phyloP scores from a whole-genome alignment of 2,113 vertebrate species.

The Planiliza haematocheilus region DNA sequence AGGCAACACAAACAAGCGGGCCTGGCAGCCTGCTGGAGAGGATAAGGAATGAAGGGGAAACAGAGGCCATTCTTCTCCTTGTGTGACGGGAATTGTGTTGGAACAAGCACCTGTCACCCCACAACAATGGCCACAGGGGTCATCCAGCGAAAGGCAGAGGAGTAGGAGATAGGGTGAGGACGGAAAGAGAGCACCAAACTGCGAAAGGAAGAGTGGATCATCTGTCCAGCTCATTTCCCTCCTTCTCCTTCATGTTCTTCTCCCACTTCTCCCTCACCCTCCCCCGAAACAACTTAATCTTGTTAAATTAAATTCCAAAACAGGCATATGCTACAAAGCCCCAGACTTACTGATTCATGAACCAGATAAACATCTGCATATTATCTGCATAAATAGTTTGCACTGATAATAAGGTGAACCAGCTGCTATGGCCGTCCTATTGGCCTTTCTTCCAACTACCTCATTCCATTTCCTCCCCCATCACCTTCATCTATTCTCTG shows the following conservation, averaged over 20 bases:
- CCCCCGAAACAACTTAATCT: slow-evolving; percentile 56
- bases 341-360: slow-evolving; percentile 37
- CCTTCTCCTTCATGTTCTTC: slow-evolving; percentile 1
- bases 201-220: slow-evolving; percentile 28
- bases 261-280: slow-evolving; percentile 21
- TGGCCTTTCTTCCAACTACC: slow-evolving; percentile 30
- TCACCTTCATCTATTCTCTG: slow-evolving; percentile 63
- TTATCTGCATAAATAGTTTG: slow-evolving; percentile 58
- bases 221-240: slow-evolving; percentile 26
- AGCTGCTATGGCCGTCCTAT: slow-evolving; percentile 44
- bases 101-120: slow-evolving; percentile 79
- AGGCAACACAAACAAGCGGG: slow-evolving; percentile 76
- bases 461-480: slow-evolving; percentile 19
- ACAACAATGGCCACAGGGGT: slow-evolving; percentile 73
- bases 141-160: slow-evolving; percentile 31
- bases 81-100: slow-evolving; percentile 75
- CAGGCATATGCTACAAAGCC: slow-evolving; percentile 44
- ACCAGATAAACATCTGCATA: slow-evolving; percentile 59
- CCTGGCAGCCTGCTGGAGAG: slow-evolving; percentile 62
- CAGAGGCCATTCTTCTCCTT: slow-evolving; percentile 73
- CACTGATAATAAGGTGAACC: slow-evolving; percentile 53
- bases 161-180: slow-evolving; percentile 30
- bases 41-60: slow-evolving; percentile 75
- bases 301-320: slow-evolving; percentile 54
- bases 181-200: slow-evolving; percentile 35